phyloP scores from a whole-genome alignment of 2,113 vertebrate species.

The Lucifuga dentata region DNA sequence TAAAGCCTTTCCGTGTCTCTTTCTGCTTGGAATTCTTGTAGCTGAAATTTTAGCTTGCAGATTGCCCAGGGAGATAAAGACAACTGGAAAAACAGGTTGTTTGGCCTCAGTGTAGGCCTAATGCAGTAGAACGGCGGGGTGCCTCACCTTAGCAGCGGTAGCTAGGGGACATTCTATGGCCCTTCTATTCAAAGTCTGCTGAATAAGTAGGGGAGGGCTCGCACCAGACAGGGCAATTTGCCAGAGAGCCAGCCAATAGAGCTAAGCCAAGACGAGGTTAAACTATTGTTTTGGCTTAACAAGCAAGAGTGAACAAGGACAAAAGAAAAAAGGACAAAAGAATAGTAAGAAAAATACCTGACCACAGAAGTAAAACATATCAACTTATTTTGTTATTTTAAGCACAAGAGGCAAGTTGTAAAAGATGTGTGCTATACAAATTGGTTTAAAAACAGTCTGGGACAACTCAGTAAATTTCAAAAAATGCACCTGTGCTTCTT shows the following conservation, averaged over 20 bases:
- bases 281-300: slow-evolving; percentile 85
- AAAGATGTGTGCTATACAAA: slow-evolving; percentile 38
- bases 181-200: slow-evolving; percentile 79
- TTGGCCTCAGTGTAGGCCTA: slow-evolving; percentile 71
- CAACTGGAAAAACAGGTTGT: slow-evolving; percentile 85
- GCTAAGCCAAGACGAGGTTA: slow-evolving; percentile 78
- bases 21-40: slow-evolving; percentile 56
- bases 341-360: slow-evolving; percentile 76
- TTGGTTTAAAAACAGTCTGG: background rate
- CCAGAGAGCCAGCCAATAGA: slow-evolving; percentile 81
- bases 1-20: slow-evolving; percentile 57
- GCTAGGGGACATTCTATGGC: slow-evolving; percentile 77
- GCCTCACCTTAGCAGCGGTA: slow-evolving; percentile 82
- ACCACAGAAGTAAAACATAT: slow-evolving; percentile 74
- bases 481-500: slow-evolving; percentile 64
- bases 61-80: slow-evolving; percentile 78
- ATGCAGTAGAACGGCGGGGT: slow-evolving; percentile 68
- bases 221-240: slow-evolving; percentile 80
- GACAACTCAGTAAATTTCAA: slow-evolving; percentile 10
- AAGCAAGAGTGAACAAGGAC: slow-evolving; percentile 83
- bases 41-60: slow-evolving; percentile 69
- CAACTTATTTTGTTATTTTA: slow-evolving; percentile 73
- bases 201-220: slow-evolving; percentile 77
- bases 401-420: slow-evolving; percentile 22
- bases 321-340: slow-evolving; percentile 75